A percentile compares a stretch with the other conserved stretches of the same genome.
phyloP scores from a whole-genome alignment of 2,113 vertebrate genomes.

The Alethe diademata region DNA sequence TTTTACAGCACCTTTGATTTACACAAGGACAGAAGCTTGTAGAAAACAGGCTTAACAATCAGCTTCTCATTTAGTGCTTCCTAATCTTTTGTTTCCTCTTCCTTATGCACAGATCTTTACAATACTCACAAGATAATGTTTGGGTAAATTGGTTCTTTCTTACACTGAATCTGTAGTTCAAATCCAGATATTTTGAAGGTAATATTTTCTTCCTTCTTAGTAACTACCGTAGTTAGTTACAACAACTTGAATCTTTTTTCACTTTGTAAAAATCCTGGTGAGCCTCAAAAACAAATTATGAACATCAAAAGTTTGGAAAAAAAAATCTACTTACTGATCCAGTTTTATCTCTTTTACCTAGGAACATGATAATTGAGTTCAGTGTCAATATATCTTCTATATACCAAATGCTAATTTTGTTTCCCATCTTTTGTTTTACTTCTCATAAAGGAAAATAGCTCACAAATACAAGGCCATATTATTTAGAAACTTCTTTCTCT shows the following conservation, averaged over 20 bases:
- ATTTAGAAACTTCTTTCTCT: background rate
- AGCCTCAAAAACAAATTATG: background rate
- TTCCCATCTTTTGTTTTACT: background rate
- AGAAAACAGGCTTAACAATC: background rate
- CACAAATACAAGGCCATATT: background rate
- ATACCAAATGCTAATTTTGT: background rate
- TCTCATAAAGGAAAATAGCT: background rate
- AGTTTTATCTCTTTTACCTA: background rate
- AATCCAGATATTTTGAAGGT: background rate
- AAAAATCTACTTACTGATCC: background rate
- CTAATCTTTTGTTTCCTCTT: background rate
- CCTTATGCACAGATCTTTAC: background rate
- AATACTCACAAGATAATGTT: background rate
- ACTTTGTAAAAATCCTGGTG: background rate
- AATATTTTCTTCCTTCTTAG: background rate
- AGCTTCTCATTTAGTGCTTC: background rate
- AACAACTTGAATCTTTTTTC: background rate
- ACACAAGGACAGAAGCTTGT: background rate
- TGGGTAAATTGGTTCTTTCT: background rate
- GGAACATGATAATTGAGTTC: background rate
- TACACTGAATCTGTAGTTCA: background rate
- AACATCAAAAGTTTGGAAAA: background rate
- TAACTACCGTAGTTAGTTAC: background rate
- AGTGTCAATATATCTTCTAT: background rate
- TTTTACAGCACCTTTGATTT: background rate